Base-by-base conservation (phyloP, 2,113 vertebrate genomes). In the Myotis yumanensis region DNA sequence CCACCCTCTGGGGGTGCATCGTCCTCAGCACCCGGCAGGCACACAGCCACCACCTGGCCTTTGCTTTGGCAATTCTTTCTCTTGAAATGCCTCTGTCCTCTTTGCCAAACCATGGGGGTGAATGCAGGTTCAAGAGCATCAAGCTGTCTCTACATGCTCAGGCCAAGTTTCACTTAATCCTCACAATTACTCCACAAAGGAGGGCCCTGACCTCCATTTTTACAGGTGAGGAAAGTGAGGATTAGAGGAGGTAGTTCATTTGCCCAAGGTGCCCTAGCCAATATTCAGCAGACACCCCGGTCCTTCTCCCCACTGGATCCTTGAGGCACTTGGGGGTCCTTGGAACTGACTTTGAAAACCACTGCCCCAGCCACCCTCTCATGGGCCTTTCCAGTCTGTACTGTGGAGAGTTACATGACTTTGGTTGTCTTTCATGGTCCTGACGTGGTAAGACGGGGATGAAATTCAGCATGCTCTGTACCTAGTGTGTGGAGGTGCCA, bases 1-100 rank as follows among this genome's bases (percentile, higher is more conserved):
- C 32, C 2, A 4, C 11, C 9, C 15, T 2, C 25, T 0, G 10
- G 14, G 0, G 5, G 1, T 9, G 2, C 0, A 0, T 40, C 28
- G 32, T 18, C 10, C 59, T 12, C 62, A 16, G 22, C 4, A 11
- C 3, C 1, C 3, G 4, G 23, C 9, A 0, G 1, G 7, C 20
- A 12, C 51, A 4, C 25, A 4, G 51, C 18, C 9, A 6, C 28
- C 48, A 28, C 11, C 62, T 14, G 32, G 25, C n/a, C 51, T 68
- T 15, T 16, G 25, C 40, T 30, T 10, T 22, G 59, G 46, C 17
- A 35, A 1, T 28, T n/a, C n/a, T 17, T 51, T 57, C 71, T 83
- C 46, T 15, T 20, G 48, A 86, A 37, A 30, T 9, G 20, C 9
- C 32, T 62, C n/a, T 46, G 4, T 16, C 30, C 32, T 48, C 20